phyloP scores from a whole-genome alignment of 2,113 vertebrate genomes.

The Gymnobelideus leadbeateri region DNA sequence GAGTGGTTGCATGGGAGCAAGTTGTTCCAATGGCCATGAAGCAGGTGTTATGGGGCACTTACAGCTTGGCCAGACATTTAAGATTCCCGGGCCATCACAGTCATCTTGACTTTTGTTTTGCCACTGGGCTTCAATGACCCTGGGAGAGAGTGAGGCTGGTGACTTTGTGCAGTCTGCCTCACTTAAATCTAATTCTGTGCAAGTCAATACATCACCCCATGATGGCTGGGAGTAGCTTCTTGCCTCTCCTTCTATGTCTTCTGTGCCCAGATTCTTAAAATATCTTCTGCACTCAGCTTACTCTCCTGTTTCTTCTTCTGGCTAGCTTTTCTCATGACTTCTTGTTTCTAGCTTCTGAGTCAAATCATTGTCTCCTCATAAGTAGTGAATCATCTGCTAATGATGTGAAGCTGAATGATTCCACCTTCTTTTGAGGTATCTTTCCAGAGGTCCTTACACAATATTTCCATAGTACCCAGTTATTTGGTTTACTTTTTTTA shows the following conservation, averaged over 20 bases:
- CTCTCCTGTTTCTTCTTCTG: neutral
- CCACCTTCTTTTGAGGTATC: neutral
- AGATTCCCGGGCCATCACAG: neutral
- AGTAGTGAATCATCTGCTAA: neutral
- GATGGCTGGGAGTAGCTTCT: neutral
- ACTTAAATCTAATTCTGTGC: neutral
- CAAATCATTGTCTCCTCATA: neutral
- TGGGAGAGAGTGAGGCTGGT: neutral
- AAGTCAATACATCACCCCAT: neutral
- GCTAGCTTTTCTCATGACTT: neutral
- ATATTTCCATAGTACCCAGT: neutral
- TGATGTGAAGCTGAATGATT: neutral
- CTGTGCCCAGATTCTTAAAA: neutral
- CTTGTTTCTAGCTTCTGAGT: neutral
- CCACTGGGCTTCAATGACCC: neutral
- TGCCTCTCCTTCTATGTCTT: neutral
- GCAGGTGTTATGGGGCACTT: neutral
- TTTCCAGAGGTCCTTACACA: neutral
- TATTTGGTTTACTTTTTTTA: neutral
- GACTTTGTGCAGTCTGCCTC: neutral
- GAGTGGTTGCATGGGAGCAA: neutral
- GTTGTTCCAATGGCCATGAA: neutral
- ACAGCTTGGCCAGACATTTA: neutral
- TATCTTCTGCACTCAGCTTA: neutral
- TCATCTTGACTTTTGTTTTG: neutral